Evolutionary conservation across 2,888 invertebrate species (phyloP), one percentile per base, ranked within the genome.

Genomic region (Prostheceraeus crozeri): DNA sequence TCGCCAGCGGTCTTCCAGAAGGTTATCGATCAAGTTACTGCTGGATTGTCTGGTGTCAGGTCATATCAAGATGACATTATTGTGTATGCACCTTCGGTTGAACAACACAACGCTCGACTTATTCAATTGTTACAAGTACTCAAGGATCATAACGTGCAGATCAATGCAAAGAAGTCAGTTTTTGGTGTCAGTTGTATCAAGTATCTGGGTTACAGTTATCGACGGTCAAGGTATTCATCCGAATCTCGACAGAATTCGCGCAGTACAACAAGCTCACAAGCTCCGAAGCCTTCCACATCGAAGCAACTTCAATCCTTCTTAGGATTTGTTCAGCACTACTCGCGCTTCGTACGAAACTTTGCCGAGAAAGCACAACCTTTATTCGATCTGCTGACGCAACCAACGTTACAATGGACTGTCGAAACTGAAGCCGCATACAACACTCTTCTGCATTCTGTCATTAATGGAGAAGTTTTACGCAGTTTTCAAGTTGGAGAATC

Each of bases 171-270:
- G 8, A 48, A 16, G 4, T 19, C 48, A 25, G 27, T 48, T 14
- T 16, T 48, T 4, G 14, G 48, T 16, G 40, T 40, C 6, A 33
- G n/a, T n/a, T n/a, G n/a, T 8, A 10, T 33, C 10, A 10, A 33
- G n/a, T 33, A 33, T 33, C 33, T 33, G 10, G 33, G 33, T 33
- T 33, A 16, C 6, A 40, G 6, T 40, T 6, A 4, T 25, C 25
- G 48, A 4, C 11, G 4, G 8, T 11, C 23, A 25, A 28, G 48
- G 4, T 25, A 25, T 48, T 48, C 48, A 4, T 14, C 48, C 23
- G 48, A 48, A n/a, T 48, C 48, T 48, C 23, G 23, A 10, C 48
- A 25, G 23, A 48, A 48, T 28, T 48, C 48, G 25, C 23, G 27
- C 23, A n/a, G n/a, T n/a, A n/a, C n/a, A n/a, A n/a, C n/a, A n/a